These are phyloP conservation scores for Danio jaintianensis DNA, from an alignment of 2,797 vertebrate genomes.

Conservation along the genomic window DNA sequence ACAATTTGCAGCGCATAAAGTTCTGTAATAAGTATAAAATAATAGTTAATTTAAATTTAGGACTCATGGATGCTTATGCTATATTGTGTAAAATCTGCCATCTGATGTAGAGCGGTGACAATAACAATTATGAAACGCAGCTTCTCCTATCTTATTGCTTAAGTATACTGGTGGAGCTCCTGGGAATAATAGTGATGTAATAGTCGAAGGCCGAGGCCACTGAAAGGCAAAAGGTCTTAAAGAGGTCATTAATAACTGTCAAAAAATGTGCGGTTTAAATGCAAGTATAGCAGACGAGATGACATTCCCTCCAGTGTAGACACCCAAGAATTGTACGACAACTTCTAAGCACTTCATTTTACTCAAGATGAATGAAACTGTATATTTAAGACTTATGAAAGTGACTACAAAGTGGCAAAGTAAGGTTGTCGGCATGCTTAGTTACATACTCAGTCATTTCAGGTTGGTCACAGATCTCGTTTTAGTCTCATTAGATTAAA, in stretches of 20 bases:
- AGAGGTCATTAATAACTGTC: conserved; percentile 18
- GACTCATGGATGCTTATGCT: not conserved
- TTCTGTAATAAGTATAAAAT: too few species aligned
- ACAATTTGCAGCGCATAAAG: not conserved
- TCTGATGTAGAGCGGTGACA: not conserved
- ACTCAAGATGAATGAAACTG: not conserved
- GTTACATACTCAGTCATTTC: too few species aligned
- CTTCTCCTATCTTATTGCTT: not conserved
- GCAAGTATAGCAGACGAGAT: not conserved
- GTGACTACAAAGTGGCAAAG: too few species aligned
- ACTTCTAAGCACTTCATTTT: not conserved
- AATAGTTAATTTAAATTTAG: not conserved
- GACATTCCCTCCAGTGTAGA: not conserved
- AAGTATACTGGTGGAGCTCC: conserved; percentile 5
- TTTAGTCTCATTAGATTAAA: too few species aligned
- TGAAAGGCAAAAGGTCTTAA: conserved; percentile 2
- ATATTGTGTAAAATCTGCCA: not conserved
- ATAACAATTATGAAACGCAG: not conserved
- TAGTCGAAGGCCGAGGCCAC: not conserved
- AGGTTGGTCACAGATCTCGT: too few species aligned
- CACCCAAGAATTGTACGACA: not conserved
- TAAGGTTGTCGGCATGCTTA: too few species aligned
- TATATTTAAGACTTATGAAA: too few species aligned
- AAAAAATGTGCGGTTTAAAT: not conserved
- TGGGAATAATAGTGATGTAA: not conserved